Base-by-base conservation (phyloP, 2,113 vertebrate genomes). In the Solea solea region DNA sequence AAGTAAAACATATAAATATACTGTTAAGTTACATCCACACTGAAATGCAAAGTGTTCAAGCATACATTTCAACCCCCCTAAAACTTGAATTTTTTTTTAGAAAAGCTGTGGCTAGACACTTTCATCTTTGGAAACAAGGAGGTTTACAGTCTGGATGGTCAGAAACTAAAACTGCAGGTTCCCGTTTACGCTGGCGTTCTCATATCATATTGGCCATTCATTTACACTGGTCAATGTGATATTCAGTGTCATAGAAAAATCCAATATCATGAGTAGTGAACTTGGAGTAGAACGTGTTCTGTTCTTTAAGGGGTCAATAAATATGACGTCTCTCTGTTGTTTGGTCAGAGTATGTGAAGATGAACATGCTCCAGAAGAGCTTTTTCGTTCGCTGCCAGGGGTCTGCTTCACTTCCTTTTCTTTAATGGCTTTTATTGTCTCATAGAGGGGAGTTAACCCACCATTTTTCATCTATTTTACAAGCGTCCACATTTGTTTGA, bases 271-370 rank as follows among this genome's bases (percentile, higher is more conserved):
- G 45, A 48, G 14, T 48, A 64, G 58, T 84, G 68, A 64, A 70
- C 70, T 81, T 75, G 41, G 25, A 34, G 34, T 34, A 34, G 34
- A 34, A 34, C 3, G 3, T 34, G 34, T 34, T 34, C 34, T 67
- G 21, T 82, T 89, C 85, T 89, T 90, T 91, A 88, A 78, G 69
- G 84, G 85, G 86, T 89, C 80, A 89, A 83, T 76, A 78, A 87
- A 93, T 3, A 90, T 91, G 79, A 74, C 72, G 69, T 82, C 54
- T 57, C 52, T 77, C 57, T 62, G 7, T 13, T 34, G 51, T 53
- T 64, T 16, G 51, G 73, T 60, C 57, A 49, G 40, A 39, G 52
- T 53, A 10, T 74, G 69, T 64, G 63, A 66, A 52, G 57, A 68
- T 74, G 40, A 52, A 56, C 58, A 41, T 49, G 16, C 56, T 67